Conservation (phyloP, 1,140 invertebrate genomes). For the Aphelenchoides fujianensis region DNA sequence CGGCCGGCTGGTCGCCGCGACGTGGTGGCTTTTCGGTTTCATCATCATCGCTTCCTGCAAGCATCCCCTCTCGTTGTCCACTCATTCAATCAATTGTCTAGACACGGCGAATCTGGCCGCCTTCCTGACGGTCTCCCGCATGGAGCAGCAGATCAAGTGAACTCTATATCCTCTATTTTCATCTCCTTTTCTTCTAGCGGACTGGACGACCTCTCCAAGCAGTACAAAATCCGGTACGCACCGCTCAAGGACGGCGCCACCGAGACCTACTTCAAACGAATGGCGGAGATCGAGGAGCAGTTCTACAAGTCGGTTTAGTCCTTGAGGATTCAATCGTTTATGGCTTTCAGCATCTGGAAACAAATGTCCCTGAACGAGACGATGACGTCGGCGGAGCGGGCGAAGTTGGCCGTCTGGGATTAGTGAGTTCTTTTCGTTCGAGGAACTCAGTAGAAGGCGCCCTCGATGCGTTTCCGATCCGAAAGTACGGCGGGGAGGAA, state of each 20-base stretch:
- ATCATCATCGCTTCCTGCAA: constrained; percentile 98
- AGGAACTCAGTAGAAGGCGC: no score
- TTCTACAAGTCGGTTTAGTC: constrained; percentile 80
- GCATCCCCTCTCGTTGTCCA: no score
- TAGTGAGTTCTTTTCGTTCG: no score
- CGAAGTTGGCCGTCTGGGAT: constrained; percentile 94
- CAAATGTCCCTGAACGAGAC: constrained; percentile 92
- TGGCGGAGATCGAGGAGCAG: constrained; percentile 86
- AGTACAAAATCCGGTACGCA: constrained; percentile 90
- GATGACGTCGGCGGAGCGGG: constrained; percentile 78
- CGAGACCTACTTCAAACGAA: constrained; percentile 83
- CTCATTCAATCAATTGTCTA: no score
- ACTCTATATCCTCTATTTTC: no score
- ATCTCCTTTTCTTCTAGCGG: no score
- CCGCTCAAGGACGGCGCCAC: constrained; percentile 78
- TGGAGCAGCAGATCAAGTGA: constrained; percentile 83
- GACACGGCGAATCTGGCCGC: constrained; percentile 95
- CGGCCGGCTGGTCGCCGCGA: constrained; percentile 82
- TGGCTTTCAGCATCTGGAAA: constrained; percentile 81
- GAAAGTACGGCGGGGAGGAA: no score
- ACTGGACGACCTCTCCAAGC: constrained; percentile 89
- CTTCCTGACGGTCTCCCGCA: constrained; percentile 89
- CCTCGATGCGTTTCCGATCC: no score
- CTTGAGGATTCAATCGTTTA: constrained; percentile 5
- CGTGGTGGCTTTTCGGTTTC: constrained; percentile 96